Evolutionary conservation across 37 sponge, comb jelly and placozoan genomes (phyloP).

Genomic region (Tethya wilhelma): DNA sequence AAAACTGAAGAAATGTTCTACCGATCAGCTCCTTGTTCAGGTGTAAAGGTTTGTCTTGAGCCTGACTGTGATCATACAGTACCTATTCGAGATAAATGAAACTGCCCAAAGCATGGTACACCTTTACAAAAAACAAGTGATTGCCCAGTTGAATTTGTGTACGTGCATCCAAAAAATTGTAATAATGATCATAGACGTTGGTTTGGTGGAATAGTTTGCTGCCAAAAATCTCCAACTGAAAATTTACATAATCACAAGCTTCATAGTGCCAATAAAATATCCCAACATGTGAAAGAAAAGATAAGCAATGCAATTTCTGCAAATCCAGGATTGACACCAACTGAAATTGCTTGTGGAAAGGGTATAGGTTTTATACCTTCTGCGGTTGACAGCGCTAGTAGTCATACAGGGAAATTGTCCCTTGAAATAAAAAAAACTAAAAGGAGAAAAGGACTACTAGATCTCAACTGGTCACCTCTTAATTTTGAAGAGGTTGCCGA

Average conservation of each 20-base stretch:
- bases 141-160: no score
- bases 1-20: neutral
- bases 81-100: neutral
- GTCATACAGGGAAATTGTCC: slow-evolving; percentile 21
- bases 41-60: neutral
- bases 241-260: no score
- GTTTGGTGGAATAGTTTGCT: no score
- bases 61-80: neutral
- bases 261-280: no score
- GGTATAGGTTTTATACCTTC: slow-evolving; percentile 29
- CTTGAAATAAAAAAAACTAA: slow-evolving; percentile 19
- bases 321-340: slow-evolving; percentile 20
- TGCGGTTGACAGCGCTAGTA: slow-evolving; percentile 31
- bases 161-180: no score
- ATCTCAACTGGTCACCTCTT: slow-evolving; percentile 4
- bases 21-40: slow-evolving; percentile 7
- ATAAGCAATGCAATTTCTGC: slow-evolving; percentile 4
- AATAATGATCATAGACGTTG: no score
- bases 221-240: no score
- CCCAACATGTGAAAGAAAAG: no score
- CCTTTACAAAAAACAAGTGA: no score
- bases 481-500: slow-evolving; percentile 43
- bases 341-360: slow-evolving; percentile 22
- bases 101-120: no score
- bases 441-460: slow-evolving; percentile 12